A percentile compares a stretch with the other conserved stretches of the same genome.
These are phyloP conservation scores for Elephantulus edwardii DNA, from an alignment of 2,113 vertebrate species.

Conservation along the genomic window DNA sequence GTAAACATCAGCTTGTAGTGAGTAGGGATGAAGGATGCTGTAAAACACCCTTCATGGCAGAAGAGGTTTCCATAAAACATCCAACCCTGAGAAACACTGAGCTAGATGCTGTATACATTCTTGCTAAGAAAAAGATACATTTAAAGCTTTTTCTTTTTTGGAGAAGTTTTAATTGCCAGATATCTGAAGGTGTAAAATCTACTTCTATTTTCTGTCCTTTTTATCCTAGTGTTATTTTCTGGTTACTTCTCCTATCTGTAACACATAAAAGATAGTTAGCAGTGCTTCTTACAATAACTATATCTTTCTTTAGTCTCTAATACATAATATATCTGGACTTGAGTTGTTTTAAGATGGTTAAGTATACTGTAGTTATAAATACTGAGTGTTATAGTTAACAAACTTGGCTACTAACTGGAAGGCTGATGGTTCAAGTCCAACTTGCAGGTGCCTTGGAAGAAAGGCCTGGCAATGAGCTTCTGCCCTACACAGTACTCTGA, in stretches of 20 bases:
- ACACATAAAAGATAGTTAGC: not conserved
- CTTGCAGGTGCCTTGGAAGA: no score
- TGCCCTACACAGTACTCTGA: not conserved
- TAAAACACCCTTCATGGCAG: not conserved
- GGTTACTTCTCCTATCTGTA: not conserved
- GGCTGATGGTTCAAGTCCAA: no score
- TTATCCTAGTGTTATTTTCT: not conserved
- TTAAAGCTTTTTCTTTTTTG: conserved; percentile 3
- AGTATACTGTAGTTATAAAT: not conserved
- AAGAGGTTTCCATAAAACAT: not conserved
- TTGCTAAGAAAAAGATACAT: not conserved
- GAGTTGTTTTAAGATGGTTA: not conserved
- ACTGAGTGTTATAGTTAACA: not conserved
- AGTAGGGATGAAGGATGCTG: not conserved
- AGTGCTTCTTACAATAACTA: not conserved
- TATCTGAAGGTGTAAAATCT: not conserved
- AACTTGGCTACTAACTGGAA: not conserved
- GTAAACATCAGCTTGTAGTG: not conserved
- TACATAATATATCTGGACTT: not conserved
- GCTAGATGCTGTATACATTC: not conserved
- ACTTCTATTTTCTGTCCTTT: not conserved
- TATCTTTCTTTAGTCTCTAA: not conserved
- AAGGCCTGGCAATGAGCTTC: not conserved
- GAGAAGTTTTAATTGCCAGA: conserved; percentile 14
- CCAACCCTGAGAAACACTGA: not conserved